Percentiles rank a stretch among this genome's conserved stretches.
Conservation (phyloP, 2,797 vertebrate species). For the Lepus oiostolus region DNA sequence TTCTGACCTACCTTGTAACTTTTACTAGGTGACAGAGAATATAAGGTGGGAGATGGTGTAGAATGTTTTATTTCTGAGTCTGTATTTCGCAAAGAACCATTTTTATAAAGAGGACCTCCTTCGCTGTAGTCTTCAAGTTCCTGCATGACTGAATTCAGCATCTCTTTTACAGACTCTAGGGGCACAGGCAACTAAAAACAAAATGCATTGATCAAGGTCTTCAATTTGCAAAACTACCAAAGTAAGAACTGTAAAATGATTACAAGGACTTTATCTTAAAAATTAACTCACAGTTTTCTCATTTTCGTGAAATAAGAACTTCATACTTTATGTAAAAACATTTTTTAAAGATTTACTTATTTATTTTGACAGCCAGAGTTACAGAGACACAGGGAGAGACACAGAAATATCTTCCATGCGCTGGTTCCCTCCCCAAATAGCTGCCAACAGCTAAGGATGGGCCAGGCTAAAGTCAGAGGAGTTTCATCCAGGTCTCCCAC, state of each 20-base stretch:
- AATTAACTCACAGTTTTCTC: background rate
- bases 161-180: constrained; percentile 94
- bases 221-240: constrained; percentile 38
- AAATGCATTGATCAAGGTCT: background rate
- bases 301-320: background rate
- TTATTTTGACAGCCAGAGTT: no score
- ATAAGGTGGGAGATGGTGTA: constrained; percentile 93
- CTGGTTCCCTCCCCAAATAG: no score
- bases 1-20: constrained; percentile 91
- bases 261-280: constrained; percentile 3
- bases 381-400: no score
- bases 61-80: constrained; percentile 94
- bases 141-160: constrained; percentile 95
- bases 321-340: background rate
- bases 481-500: no score
- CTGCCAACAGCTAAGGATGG: no score
- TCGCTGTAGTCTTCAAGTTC: constrained; percentile 93
- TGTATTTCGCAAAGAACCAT: constrained; percentile 87
- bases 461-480: no score
- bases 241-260: constrained; percentile 45
- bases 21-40: constrained; percentile 93
- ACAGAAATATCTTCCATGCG: no score
- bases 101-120: constrained; percentile 90
- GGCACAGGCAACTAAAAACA: constrained; percentile 93
- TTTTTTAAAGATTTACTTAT: background rate